Evolutionary conservation across 92 coral and sea anemone species (phyloP), one percentile per base, ranked within the genome.

Genomic region (Epizoanthus ramosus): DNA sequence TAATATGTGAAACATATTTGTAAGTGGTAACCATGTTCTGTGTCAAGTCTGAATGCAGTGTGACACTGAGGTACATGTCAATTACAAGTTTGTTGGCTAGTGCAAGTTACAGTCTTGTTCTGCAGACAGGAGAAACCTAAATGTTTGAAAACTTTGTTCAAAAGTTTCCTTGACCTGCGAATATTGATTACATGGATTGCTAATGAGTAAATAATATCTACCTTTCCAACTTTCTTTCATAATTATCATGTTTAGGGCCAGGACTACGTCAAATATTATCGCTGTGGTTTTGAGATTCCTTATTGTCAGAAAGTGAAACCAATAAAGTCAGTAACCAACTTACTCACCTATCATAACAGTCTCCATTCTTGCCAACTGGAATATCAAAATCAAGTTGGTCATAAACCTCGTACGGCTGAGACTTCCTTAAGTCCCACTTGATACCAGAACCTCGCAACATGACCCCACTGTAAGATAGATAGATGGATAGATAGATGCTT

Each of bases 331-430:
- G 18, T 18, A 52, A 39, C 39, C 24, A 25, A 80, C 22, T 28
- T 18, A 28, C 53, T 63, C 74, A 95, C 99, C 99, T 91, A 88
- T 96, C 99, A 50, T 93, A 96, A 80, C 99, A 96, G 77, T 95
- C 98, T 65, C 98, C 98, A 88, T 95, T 95, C 68, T 93, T 92
- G 52, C 98, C 98, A 86, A 96, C 83, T 57, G 99, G 99, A 73
- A 96, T 91, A 83, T 96, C 99, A 89, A 96, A 96, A 23, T 96
- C 94, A 31, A 95, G 98, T 88, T 95, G 66, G 71, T 95, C 98
- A 79, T 95, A 95, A 5, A 92, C 93, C 77, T 95, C 98, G 70
- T 95, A 95, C 0, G 98, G 98, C 74, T 95, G 98, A 22, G 98
- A 64, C 69, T 91, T 95, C 17, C 98, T 92, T 21, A 95, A 86